A percentile compares a stretch with the other conserved stretches of the same genome.
Evolutionary conservation across 1,140 invertebrate genomes (phyloP).

Genomic region (Drosophila subpulchrella): DNA sequence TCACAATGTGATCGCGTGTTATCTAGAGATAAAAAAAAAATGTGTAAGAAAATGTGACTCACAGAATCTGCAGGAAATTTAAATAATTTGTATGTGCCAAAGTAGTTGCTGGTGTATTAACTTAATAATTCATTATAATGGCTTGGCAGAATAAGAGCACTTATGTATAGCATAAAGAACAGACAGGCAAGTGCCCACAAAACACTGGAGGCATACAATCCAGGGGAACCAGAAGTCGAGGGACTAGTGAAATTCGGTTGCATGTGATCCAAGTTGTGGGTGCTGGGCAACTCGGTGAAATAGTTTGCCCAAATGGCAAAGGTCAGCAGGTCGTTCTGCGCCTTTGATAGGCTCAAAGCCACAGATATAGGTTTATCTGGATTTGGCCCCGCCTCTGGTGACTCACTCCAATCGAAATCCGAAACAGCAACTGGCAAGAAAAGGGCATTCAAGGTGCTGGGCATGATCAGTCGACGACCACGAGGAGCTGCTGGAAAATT

Average conservation of each 20-base stretch:
- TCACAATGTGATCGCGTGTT: too few species aligned
- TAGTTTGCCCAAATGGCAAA: slow-evolving; percentile 81
- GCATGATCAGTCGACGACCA: slow-evolving; percentile 74
- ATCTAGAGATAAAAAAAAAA: too few species aligned
- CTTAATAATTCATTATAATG: too few species aligned
- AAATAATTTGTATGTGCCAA: too few species aligned
- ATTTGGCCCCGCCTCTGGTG: slow-evolving; percentile 8
- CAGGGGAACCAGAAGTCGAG: neutral
- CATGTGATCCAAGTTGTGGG: slow-evolving; percentile 64
- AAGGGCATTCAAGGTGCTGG: slow-evolving; percentile 64
- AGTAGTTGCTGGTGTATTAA: too few species aligned
- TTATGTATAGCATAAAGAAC: neutral
- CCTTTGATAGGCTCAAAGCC: slow-evolving; percentile 13
- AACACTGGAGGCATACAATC: neutral
- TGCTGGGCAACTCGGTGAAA: slow-evolving; percentile 42
- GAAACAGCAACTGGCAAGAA: slow-evolving; percentile 64
- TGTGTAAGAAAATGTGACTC: too few species aligned
- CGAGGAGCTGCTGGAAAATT: slow-evolving; percentile 50
- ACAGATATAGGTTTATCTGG: slow-evolving; percentile 5
- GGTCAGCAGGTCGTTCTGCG: slow-evolving; percentile 69
- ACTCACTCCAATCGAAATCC: slow-evolving; percentile 53
- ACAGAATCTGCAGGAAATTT: too few species aligned
- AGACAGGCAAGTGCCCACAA: neutral
- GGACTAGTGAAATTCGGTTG: slow-evolving; percentile 24
- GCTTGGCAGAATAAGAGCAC: too few species aligned